Evolutionary conservation across 1,140 invertebrate species (phyloP), one percentile per base, ranked within the genome.

Genomic region (Diploscapter pachys): DNA sequence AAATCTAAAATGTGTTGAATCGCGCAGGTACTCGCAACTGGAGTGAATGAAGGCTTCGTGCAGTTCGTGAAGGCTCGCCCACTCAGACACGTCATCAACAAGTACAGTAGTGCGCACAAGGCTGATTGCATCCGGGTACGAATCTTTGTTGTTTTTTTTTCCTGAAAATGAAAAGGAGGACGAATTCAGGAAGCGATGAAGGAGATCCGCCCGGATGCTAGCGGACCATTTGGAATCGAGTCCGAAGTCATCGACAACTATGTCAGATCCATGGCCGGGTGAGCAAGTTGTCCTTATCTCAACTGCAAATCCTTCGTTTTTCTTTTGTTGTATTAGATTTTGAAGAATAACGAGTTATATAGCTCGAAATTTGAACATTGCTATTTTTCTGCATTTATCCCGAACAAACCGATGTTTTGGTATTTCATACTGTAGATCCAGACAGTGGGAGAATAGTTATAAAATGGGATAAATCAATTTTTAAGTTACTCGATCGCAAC

Each of bases 161-260:
- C 57, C 57, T 11, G 9, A 31, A 59, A 31, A 59, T 11, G 57
- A 59, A 59, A 59, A 31, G 57, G 9, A 59, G 31, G 31, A 11
- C 31, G 31, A 31, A 57, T 83, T 64, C 71, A 82, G 71, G 79
- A 86, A 48, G 79, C 94, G 87, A 93, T 99, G 81, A 88, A 92
- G 6, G 93, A 93, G 81, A 89, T 95, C 87, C 91, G 94, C 86
- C 93, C 95, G 4, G 92, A 90, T 69, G 92, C 95, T 82, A 91
- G 87, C 77, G 92, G 91, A 0, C 91, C 93, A 0, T 96, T 93
- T 86, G 95, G 94, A 9, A 95, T 99, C 69, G 89, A 91, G 50
- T 87, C 93, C 0, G 94, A 98, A 82, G 92, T 96, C 4, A 96
- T 99, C 92, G 96, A 99, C 85, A 96, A 93, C 9, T 99, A 98